Base-by-base conservation (phyloP, 1,140 invertebrate genomes). In the Caenorhabditis brenneri region DNA sequence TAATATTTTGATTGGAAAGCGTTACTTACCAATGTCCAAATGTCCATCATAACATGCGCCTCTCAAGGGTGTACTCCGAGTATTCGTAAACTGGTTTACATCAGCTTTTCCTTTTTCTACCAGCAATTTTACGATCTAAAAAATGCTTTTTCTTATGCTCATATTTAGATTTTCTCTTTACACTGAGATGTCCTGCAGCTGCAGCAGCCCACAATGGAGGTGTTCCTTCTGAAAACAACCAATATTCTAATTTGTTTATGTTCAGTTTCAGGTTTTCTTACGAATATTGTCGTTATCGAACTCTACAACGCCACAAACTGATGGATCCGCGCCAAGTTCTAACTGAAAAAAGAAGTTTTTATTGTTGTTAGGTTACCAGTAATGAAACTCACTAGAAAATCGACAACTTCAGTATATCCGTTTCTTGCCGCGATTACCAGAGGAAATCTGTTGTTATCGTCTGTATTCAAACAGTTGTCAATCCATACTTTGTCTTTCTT, bases 381-480 rank as follows among this genome's bases (percentile, higher is more conserved):
- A 91, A 0, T n/a, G 97, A 91, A 88, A 95, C 94, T 89, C 58
- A 88, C 88, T 85, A 88, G 79, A 84, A 86, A 87, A 39, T 94
- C 94, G 0, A 97, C 94, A 22, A 96, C 94, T 84, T 94, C 94
- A 83, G 94, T 93, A 84, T 95, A 94, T 0, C 96, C 96, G 89
- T 95, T 94, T 88, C 94, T 92, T 0, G 95, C 94, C n/a, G 96
- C 95, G 55, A 95, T 94, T 78, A 96, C 95, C 10, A 98, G 91
- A 0, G 95, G 95, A 48, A 22, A 36, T 31, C 58, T 60, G 12
- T 74, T 79, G 31, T 48, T 78, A 16, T 31, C 31, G 9, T 22
- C 55, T 24, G 5, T 9, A 53, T 85, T 85, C 10, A 85, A 42
- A 36, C 80, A 81, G 1, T 69, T 46, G 19, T 78, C 15, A 24